Evolutionary conservation across 2,888 invertebrate species (phyloP).

Genomic region (Antheraea yamamai): DNA sequence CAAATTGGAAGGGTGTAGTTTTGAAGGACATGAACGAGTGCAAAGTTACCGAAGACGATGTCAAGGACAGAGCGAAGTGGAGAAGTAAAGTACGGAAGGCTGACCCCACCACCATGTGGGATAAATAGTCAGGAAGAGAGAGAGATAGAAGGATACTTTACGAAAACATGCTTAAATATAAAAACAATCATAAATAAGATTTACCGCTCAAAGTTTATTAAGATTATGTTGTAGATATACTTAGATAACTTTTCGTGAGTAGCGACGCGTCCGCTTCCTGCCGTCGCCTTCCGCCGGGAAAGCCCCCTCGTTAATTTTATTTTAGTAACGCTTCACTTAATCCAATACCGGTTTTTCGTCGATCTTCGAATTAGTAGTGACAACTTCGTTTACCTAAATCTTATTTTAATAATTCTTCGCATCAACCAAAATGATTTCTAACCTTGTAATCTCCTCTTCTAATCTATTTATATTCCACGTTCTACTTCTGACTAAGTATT

Average conservation of each 20-base stretch:
- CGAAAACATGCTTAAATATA: not conserved
- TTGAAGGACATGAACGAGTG: no score
- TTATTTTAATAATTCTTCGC: constrained; percentile 16
- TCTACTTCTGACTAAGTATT: not conserved
- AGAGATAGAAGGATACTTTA: no score
- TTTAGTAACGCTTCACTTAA: constrained; percentile 68
- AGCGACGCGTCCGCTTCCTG: constrained; percentile 65
- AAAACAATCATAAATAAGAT: constrained; percentile 37
- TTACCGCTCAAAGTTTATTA: constrained; percentile 62
- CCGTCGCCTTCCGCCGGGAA: constrained; percentile 64
- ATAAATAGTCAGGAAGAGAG: no score
- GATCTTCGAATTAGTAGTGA: constrained; percentile 32
- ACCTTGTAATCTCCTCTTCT: not conserved
- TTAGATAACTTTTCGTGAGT: constrained; percentile 62
- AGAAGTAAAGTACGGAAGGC: no score
- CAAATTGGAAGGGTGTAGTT: no score
- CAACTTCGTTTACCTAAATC: constrained; percentile 20
- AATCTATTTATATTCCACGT: not conserved
- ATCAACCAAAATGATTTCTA: not conserved
- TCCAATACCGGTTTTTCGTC: constrained; percentile 56
- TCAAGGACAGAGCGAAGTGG: no score
- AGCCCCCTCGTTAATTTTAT: constrained; percentile 76
- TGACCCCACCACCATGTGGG: no score
- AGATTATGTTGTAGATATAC: constrained; percentile 60
- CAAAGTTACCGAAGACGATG: no score